A percentile compares a stretch with the other conserved stretches of the same genome.
These are phyloP conservation scores for Sogatella furcifera DNA, from an alignment of 1,140 invertebrate species.

Conservation along the genomic window DNA sequence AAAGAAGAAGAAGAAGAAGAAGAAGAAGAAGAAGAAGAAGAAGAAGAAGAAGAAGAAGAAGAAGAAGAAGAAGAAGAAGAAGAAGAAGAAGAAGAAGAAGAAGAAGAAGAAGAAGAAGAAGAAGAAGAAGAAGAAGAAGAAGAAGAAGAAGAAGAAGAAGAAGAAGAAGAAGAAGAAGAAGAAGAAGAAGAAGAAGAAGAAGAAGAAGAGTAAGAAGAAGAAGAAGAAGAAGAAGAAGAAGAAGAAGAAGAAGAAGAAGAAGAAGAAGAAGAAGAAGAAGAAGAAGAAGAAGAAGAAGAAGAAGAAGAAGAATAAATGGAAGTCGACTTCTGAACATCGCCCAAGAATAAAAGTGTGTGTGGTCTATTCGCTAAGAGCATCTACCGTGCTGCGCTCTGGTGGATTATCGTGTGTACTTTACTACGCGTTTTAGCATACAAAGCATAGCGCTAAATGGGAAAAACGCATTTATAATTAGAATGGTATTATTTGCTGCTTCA, in stretches of 20 bases:
- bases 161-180: neutral
- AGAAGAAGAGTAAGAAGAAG: neutral
- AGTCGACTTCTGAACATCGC: neutral
- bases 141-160: neutral
- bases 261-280: neutral
- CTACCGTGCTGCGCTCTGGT: too few relatives aligned
- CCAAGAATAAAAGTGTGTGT: too few relatives aligned
- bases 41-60: neutral
- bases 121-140: neutral
- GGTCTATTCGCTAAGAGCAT: too few relatives aligned
- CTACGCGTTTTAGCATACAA: too few relatives aligned
- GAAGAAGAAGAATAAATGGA: neutral
- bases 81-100: neutral
- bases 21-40: neutral
- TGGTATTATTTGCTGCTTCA: too few relatives aligned
- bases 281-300: neutral
- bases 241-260: neutral
- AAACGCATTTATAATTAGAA: too few relatives aligned
- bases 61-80: neutral
- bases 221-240: constrained; percentile 1
- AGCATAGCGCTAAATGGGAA: too few relatives aligned
- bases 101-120: neutral
- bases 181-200: neutral
- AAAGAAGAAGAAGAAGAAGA: neutral
- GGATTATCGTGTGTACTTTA: too few relatives aligned